Percentiles rank a stretch among this genome's conserved stretches.
These are phyloP conservation scores for Drymonia ruficornis DNA, from an alignment of 2,888 invertebrate species.

Conservation along the genomic window DNA sequence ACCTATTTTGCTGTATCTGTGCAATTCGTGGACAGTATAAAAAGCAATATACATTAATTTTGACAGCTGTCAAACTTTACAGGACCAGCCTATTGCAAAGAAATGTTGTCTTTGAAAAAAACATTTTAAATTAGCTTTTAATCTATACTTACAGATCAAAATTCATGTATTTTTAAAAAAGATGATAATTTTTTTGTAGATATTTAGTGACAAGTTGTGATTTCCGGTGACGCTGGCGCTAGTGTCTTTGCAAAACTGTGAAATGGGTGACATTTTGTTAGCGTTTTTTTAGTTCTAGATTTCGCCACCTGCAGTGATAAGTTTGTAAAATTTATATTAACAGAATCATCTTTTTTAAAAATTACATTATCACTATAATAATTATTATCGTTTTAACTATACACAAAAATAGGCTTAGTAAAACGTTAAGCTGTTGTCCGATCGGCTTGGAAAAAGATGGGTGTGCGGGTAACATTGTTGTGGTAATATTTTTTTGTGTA, in stretches of 20 bases:
- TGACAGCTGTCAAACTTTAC: not conserved
- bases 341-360: not conserved
- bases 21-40: not conserved
- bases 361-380: not conserved
- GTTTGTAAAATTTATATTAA: too few relatives aligned
- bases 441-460: not conserved
- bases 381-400: conserved; percentile 1
- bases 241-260: too few relatives aligned
- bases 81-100: not conserved
- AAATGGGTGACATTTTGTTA: too few relatives aligned
- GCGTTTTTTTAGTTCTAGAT: too few relatives aligned
- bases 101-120: conserved; percentile 1
- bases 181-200: not conserved
- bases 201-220: too few relatives aligned
- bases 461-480: not conserved
- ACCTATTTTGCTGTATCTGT: not conserved
- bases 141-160: conserved; percentile 1
- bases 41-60: not conserved
- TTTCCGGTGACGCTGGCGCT: too few relatives aligned
- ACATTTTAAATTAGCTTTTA: not conserved
- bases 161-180: conserved; percentile 1
- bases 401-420: conserved; percentile 1
- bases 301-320: too few relatives aligned
- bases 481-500: not conserved
- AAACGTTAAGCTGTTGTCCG: not conserved